Percentiles rank a stretch among this genome's conserved stretches.
Evolutionary conservation across 2,113 vertebrate species (phyloP).

Genomic region (Anas platyrhynchos): DNA sequence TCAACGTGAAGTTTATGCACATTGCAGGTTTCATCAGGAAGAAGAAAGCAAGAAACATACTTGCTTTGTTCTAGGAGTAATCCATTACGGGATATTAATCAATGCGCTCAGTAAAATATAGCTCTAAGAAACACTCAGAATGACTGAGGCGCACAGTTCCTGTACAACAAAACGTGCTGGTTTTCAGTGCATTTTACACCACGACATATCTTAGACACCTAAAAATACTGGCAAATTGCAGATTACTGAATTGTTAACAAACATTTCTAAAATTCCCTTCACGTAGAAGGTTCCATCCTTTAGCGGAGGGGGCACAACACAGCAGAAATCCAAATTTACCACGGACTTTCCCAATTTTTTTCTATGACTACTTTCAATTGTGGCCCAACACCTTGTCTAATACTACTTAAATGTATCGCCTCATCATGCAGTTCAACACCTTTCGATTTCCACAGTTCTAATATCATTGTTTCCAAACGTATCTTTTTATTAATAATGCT

Average conservation of each 20-base stretch:
- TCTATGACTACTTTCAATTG: not conserved
- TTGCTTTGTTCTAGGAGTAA: not conserved
- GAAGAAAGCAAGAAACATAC: not conserved
- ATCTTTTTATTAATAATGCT: not conserved
- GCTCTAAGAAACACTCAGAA: not conserved
- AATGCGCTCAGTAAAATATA: not conserved
- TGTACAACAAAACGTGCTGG: not conserved
- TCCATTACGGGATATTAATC: not conserved
- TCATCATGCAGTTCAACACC: not conserved
- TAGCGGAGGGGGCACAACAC: not conserved
- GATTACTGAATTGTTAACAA: not conserved
- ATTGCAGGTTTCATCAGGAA: not conserved
- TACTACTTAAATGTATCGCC: not conserved
- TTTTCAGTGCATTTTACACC: not conserved
- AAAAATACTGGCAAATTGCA: not conserved
- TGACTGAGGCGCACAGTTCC: not conserved
- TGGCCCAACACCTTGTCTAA: not conserved
- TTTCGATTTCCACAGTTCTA: constrained; percentile 13
- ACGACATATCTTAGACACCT: not conserved
- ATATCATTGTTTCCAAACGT: not conserved
- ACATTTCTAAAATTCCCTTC: not conserved
- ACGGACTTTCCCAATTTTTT: not conserved
- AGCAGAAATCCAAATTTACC: not conserved
- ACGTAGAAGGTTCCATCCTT: not conserved
- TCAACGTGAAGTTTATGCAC: not conserved